A percentile compares a stretch with the other conserved stretches of the same genome.
Evolutionary conservation across 2,113 vertebrate species (phyloP).

Genomic region (Poecile atricapillus): DNA sequence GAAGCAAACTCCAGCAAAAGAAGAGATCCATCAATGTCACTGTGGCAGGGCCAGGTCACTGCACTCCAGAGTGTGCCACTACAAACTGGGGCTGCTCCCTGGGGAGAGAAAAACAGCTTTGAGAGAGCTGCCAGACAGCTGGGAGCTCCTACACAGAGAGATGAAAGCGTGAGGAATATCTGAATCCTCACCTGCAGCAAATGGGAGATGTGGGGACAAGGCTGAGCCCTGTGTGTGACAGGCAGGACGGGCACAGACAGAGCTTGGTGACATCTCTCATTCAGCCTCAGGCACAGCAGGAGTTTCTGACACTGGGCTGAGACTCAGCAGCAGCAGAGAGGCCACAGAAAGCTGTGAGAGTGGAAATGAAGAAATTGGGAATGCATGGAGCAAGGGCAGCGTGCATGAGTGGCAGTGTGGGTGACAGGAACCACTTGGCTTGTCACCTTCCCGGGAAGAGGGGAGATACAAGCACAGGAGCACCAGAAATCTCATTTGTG

Average conservation of each 20-base stretch:
- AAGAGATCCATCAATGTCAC: neutral
- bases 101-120: neutral
- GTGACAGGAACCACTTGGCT: neutral
- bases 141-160: neutral
- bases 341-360: neutral
- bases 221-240: neutral
- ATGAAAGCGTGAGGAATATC: neutral
- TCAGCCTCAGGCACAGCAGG: neutral
- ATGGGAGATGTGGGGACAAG: neutral
- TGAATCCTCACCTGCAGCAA: neutral
- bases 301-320: neutral
- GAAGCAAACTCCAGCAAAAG: neutral
- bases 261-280: neutral
- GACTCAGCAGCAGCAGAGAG: neutral
- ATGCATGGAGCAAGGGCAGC: neutral
- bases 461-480: neutral
- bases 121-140: neutral
- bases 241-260: neutral
- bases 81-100: neutral
- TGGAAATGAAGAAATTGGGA: neutral
- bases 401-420: neutral
- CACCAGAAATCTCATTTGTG: neutral
- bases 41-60: neutral
- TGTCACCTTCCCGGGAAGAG: neutral
- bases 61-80: neutral